Base-by-base conservation (phyloP, 2,797 vertebrate species). In the Clarias laeviceps region DNA sequence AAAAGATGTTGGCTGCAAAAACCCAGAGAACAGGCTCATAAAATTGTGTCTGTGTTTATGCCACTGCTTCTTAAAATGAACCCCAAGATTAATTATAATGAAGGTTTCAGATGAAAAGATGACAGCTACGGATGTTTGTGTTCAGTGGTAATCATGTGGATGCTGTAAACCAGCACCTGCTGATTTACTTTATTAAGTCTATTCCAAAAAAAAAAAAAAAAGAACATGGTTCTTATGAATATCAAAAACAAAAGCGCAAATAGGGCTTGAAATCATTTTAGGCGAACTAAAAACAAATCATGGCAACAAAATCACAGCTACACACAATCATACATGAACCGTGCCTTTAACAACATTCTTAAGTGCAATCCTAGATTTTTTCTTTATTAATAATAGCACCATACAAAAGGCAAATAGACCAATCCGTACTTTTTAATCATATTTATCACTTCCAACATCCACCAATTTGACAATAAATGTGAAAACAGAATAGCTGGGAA, bases 1-100 rank as follows among this genome's bases (percentile, higher is more conserved):
- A 32, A 79, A 64, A 64, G 54, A 68, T 87, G 61, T 62, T 37
- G 62, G 45, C 86, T 77, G 73, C 45, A 64, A 73, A 70, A 29
- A 64, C n/a, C 17, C 22, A 56, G 22, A 64, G 59, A 64, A 64
- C 34, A 34, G 77, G 12, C 34, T 20, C 14, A 40, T 79, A 64
- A 40, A 79, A 64, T 40, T 15, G 12, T 34, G 20, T 45, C 61
- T 80, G 78, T 80, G 59, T 64, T 64, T 27, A 50, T 45, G 77
- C 22, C 34, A 64, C 40, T 62, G 59, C 77, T 64, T 27, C 24
- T 7, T 37, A n/a, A 79, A 62, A 45, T 37, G 34, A 7, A 79
- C 22, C 57, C 14, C 3, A 40, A n/a, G 24, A 40, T 79, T 79
- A 62, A 62, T 79, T 57, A n/a, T 20, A 66, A 64, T 68, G 18